phyloP scores from a whole-genome alignment of 2,113 vertebrate species.

The Pungitius pungitius region DNA sequence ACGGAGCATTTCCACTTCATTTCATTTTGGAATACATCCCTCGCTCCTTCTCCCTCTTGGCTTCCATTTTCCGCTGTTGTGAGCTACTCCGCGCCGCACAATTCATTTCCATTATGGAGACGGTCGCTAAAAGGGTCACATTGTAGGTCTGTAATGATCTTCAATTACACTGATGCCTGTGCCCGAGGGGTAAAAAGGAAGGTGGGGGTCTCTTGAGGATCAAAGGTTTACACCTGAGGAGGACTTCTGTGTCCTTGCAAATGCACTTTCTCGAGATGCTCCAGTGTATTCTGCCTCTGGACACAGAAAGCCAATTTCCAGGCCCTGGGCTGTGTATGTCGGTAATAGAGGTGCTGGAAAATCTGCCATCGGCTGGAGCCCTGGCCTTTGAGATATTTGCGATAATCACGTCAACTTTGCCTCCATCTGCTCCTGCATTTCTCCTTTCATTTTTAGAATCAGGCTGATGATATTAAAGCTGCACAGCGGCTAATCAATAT shows the following conservation, averaged over 20 bases:
- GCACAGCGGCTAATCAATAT: not conserved
- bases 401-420: constrained; percentile 47
- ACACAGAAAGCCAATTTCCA: constrained; percentile 73
- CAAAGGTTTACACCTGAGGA: constrained; percentile 81
- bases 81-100: constrained; percentile 65
- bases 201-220: constrained; percentile 79
- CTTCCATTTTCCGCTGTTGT: constrained; percentile 74
- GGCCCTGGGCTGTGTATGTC: constrained; percentile 57
- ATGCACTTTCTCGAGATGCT: constrained; percentile 78
- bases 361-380: constrained; percentile 49
- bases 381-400: constrained; percentile 61
- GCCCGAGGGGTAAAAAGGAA: constrained; percentile 70
- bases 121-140: constrained; percentile 79
- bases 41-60: constrained; percentile 71
- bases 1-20: constrained; percentile 81
- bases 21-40: constrained; percentile 80
- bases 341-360: constrained; percentile 52
- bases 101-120: constrained; percentile 83
- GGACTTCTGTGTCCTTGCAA: constrained; percentile 76
- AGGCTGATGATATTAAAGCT: constrained; percentile 25
- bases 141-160: constrained; percentile 84
- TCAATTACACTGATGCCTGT: constrained; percentile 83
- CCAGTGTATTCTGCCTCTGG: constrained; percentile 71
- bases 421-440: constrained; percentile 14
- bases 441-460: constrained; percentile 11